These are phyloP conservation scores for Malurus alboscapulatus DNA, from an alignment of 2,113 vertebrate species.

Conservation along the genomic window DNA sequence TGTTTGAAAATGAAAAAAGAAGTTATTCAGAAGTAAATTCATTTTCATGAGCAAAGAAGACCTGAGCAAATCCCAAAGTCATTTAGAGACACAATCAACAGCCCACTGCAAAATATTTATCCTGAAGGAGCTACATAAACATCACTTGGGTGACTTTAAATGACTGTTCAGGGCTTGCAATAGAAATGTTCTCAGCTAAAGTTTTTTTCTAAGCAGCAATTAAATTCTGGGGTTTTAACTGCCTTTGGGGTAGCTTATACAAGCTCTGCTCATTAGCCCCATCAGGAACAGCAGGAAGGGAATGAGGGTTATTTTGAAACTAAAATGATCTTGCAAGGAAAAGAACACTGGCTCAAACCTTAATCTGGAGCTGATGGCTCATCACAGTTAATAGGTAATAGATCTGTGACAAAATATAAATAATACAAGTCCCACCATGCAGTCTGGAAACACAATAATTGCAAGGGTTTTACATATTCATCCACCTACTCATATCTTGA, in stretches of 20 bases:
- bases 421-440: neutral
- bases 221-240: neutral
- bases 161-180: neutral
- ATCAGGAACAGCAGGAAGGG: neutral
- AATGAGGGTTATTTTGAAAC: neutral
- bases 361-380: neutral
- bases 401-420: neutral
- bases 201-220: neutral
- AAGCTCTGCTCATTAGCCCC: neutral
- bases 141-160: neutral
- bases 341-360: neutral
- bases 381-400: neutral
- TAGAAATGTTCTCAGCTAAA: neutral
- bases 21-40: neutral
- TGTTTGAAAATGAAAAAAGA: too few species aligned
- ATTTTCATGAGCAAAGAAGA: neutral
- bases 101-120: neutral
- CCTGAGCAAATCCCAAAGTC: neutral
- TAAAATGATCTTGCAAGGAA: neutral
- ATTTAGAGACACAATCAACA: neutral
- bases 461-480: neutral
- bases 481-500: neutral
- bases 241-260: neutral
- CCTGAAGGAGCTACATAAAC: neutral
- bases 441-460: neutral